These are phyloP conservation scores for Chunga burmeisteri DNA, from an alignment of 2,113 vertebrate genomes.

Conservation along the genomic window DNA sequence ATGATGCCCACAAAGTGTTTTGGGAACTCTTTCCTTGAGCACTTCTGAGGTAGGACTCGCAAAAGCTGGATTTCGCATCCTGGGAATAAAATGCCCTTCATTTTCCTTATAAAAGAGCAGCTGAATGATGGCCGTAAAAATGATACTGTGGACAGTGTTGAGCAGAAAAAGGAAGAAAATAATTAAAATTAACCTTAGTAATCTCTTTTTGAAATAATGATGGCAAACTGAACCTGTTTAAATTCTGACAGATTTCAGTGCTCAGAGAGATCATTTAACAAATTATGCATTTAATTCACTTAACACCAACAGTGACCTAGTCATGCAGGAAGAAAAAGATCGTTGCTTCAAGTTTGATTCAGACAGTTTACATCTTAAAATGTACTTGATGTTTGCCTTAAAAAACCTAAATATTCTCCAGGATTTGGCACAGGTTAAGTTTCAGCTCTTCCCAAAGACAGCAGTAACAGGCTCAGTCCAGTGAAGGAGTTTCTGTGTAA, in stretches of 20 bases:
- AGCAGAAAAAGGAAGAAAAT: background rate
- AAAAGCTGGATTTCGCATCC: background rate
- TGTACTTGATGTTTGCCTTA: background rate
- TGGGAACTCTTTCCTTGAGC: background rate
- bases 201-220: background rate
- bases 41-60: background rate
- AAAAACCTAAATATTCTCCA: background rate
- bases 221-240: background rate
- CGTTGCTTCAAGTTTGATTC: slow-evolving; percentile 18
- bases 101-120: background rate
- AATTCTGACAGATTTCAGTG: background rate
- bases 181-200: background rate
- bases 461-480: slow-evolving; percentile 1
- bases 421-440: background rate
- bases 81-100: background rate
- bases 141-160: background rate
- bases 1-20: background rate
- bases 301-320: background rate
- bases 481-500: slow-evolving; percentile 10
- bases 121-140: background rate
- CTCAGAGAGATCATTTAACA: slow-evolving; percentile 22
- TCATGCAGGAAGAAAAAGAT: background rate
- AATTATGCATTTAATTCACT: slow-evolving; percentile 36
- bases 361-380: background rate
- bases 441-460: background rate